These are phyloP conservation scores for Prionace glauca DNA, from an alignment of 2,797 vertebrate species.

Conservation along the genomic window DNA sequence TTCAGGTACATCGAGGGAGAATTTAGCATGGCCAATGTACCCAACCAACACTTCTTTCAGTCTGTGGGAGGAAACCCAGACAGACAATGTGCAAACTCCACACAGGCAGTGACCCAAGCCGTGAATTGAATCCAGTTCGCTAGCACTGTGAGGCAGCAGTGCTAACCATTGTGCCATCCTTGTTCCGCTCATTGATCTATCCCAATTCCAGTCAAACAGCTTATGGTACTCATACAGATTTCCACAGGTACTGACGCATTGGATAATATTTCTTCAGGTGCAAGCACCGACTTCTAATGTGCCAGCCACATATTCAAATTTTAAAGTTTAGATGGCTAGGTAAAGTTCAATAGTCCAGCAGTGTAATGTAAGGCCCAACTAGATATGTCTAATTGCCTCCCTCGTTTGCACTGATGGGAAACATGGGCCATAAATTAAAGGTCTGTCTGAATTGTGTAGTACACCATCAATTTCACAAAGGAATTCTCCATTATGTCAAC, in stretches of 20 bases:
- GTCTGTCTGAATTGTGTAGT: not conserved
- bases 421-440: not conserved
- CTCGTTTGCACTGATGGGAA: not conserved
- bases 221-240: not conserved
- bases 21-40: no score
- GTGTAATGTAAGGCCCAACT: not conserved
- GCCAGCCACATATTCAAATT: not conserved
- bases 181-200: not conserved
- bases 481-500: not conserved
- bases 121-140: no score
- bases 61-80: no score
- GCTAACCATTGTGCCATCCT: no score
- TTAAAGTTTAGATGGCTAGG: not conserved
- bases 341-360: not conserved
- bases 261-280: not conserved
- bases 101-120: no score
- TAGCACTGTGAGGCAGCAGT: no score
- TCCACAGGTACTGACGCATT: not conserved
- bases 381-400: not conserved
- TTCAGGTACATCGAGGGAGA: no score
- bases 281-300: not conserved
- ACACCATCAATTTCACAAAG: not conserved
- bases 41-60: no score
- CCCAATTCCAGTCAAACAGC: not conserved
- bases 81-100: no score